Base-by-base conservation (phyloP, 2,797 vertebrate genomes). In the Microctenopoma stevenorrisi region DNA sequence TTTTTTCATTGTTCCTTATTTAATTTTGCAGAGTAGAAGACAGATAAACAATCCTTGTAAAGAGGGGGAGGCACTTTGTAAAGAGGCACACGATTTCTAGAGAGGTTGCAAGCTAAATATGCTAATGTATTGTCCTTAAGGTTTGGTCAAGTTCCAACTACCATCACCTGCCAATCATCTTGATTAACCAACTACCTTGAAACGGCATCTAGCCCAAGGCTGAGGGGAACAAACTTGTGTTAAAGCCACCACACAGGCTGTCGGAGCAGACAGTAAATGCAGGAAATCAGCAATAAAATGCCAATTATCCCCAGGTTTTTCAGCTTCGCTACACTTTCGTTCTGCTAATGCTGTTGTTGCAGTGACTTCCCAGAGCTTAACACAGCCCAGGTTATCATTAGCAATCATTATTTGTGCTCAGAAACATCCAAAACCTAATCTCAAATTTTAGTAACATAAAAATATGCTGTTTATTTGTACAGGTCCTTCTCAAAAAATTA, bases 221-320 rank as follows among this genome's bases (percentile, higher is more conserved):
- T 53, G 16, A 56, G 35, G 16, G 50, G 22, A 69, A 66, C 58
- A 76, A 43, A 74, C 54, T 64, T 7, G 46, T 43, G 59, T 58
- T 33, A 30, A 68, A 73, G 50, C 43, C 64, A 54, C 61, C 38
- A 35, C 35, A 48, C 60, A 64, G 53, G 30, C 26, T 46, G 55
- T 47, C 52, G n/a, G 16, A 66, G 35, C 49, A 62, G 59, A 78
- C 49, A 72, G 63, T 60, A 68, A 74, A 79, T 74, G 65, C 55
- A 72, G 40, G 48, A 83, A 81, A 87, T 78, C 51, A 64, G 78
- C 56, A 64, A 69, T 72, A 80, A 84, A 78, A 75, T 76, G 54
- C 37, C 79, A 86, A 68, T 78, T 82, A 75, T 83, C 52, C n/a
- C 15, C 46, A 54, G 60, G 59, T 64, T 72, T 84, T 79, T 66